Evolutionary conservation across 2,113 vertebrate species (phyloP).

Genomic region (Mus pahari): DNA sequence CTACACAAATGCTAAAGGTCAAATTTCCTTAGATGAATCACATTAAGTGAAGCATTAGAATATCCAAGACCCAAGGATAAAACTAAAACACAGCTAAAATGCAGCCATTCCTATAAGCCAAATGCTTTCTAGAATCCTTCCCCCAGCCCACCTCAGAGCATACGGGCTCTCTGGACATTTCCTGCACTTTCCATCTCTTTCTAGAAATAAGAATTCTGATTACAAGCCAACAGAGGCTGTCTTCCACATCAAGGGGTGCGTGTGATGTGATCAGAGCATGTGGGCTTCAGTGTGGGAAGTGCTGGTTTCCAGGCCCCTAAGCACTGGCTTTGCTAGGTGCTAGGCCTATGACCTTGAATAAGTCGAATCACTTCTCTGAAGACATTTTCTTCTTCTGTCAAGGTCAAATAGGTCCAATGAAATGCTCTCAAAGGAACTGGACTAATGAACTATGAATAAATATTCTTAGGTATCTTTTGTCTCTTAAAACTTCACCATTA

Average conservation of each 20-base stretch:
- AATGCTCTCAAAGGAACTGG: not conserved
- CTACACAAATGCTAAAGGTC: not conserved
- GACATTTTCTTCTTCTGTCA: not conserved
- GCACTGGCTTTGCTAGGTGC: not conserved
- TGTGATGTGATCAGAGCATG: not conserved
- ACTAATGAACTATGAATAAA: not conserved
- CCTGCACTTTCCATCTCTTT: not conserved
- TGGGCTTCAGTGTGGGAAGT: not conserved
- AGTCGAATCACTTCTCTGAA: not conserved
- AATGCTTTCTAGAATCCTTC: not conserved
- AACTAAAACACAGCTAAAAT: not conserved
- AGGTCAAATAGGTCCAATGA: not conserved
- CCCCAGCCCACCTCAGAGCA: not conserved
- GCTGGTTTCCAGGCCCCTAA: not conserved
- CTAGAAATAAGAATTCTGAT: not conserved
- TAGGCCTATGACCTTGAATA: not conserved
- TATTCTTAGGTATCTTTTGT: not conserved
- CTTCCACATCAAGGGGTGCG: not conserved
- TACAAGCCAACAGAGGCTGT: not conserved
- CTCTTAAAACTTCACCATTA: not conserved
- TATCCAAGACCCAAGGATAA: not conserved
- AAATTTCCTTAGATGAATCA: constrained; percentile 2
- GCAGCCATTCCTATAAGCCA: not conserved
- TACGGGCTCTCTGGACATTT: not conserved
- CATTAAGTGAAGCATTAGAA: not conserved